Evolutionary conservation across 2,888 invertebrate genomes (phyloP), one percentile per base, ranked within the genome.

Genomic region (Microchrysa polita): DNA sequence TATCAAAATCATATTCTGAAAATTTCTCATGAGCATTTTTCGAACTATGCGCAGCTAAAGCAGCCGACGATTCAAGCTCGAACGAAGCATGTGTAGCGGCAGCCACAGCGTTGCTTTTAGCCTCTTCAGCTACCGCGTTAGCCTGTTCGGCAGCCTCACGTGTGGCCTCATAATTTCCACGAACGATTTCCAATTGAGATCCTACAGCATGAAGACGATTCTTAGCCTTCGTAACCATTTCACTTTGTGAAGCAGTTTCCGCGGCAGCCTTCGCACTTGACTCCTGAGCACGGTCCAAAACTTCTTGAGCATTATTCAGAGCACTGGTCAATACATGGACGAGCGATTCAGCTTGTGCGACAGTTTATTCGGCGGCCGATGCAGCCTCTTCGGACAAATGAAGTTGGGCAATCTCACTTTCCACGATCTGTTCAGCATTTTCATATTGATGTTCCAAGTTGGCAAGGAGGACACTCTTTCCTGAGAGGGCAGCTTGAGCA

Each of bases 381-480:
- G 91, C 91, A 0, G 91, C 81, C 76, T 91, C 86, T 82, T 91
- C 90, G 1, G 92, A 91, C 79, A 91, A 90, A 80, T 89, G 89
- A 80, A 92, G 81, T 83, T 92, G 92, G 86, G 88, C 88, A 79
- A 89, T 89, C 81, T 92, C 92, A 12, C 90, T 89, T 79, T 91
- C 89, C 0, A 92, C 86, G 0, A 86, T 88, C 0, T 88, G 87
- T 80, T 91, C 90, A 1, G 92, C 91, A 78, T 92, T 92, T 18
- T 91, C 87, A 9, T 90, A 89, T 83, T 93, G 93, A 81, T 93
- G 92, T 79, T 93, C 91, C 76, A 93, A 81, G 4, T 92, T 90
- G 7, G 88, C 86, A 34, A 90, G 84, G 76, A 91, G 87, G 16
- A 91, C 90, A 74, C 89, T 88, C 78, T 90, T 90, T 80, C 89